Base-by-base conservation (phyloP, 37 sponge, comb jelly and placozoan species). In the Ephydatia muelleri region DNA sequence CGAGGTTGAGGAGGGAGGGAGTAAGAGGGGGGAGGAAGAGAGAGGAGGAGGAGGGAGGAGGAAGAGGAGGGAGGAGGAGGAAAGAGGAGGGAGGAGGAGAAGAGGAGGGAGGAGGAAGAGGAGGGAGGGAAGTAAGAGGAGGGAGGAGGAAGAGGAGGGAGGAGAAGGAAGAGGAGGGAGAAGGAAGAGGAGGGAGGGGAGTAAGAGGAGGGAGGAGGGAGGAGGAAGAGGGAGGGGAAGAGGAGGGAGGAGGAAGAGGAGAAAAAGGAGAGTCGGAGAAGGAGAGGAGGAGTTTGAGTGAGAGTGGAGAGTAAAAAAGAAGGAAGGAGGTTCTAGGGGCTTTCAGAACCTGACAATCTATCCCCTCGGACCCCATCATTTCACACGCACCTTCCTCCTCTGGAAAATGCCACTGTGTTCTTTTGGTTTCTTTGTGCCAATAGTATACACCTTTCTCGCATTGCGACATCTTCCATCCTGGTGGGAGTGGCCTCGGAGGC, bases 361-460 rank as follows among this genome's bases (percentile, higher is more conserved):
- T 3, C 3, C 36, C 35, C 29, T 31, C 36, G 4, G 36, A 33
- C 3, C 3, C 29, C 35, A 4, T 49, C 38, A 1, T 26, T 33
- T 4, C 35, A 40, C 26, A 29, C 76, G 0, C 39, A 86, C 83
- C 95, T 88, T 71, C 80, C 22, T 79, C 81, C 2, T 85, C 82
- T 21, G 95, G 95, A n/a, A 79, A 81, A 38, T 74, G 85, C 90
- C 93, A 92, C 43, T 93, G 89, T 27, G 89, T 88, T 26, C 47
- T 86, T 22, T 90, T 87, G 48, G 82, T 89, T 35, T 85, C 71
- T 71, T 87, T 83, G 77, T 95, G 82, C 95, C 95, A 95, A 78
- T 92, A 95, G 75, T 91, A 88, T 0, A 71, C 35, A 19, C 78
- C 76, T 33, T 67, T 30, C 43, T 88, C 80, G 3, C 76, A 37